Evolutionary conservation across 2,888 invertebrate genomes (phyloP).

Genomic region (Scaeva pyrastri): DNA sequence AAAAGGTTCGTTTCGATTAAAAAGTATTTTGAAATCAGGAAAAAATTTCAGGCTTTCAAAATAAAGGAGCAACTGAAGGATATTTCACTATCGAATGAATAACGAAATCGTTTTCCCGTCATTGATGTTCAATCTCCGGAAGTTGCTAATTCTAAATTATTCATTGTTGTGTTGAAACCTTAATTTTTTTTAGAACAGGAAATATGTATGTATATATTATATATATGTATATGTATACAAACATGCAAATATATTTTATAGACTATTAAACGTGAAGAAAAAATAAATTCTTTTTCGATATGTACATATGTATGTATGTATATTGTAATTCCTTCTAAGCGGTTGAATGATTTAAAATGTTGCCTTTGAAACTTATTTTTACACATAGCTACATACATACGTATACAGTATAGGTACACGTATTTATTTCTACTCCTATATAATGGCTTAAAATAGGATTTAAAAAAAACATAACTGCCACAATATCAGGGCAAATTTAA

Average conservation of each 20-base stretch:
- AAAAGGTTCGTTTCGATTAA: not conserved
- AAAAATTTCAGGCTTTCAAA: not conserved
- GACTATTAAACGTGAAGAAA: not conserved
- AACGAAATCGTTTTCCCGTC: not conserved
- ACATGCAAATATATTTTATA: not conserved
- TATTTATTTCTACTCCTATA: not conserved
- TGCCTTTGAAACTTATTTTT: not conserved
- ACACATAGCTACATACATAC: not conserved
- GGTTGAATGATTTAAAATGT: slow-evolving; percentile 7
- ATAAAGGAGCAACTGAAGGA: not conserved
- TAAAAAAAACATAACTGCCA: not conserved
- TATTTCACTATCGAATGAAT: not conserved
- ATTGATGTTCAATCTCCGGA: slow-evolving; percentile 19
- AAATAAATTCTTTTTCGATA: slow-evolving; percentile 11
- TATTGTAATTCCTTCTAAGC: slow-evolving; percentile 1
- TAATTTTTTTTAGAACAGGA: not conserved
- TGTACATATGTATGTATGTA: too few species aligned
- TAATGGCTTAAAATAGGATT: not conserved
- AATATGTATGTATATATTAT: too few species aligned
- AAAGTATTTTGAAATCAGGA: not conserved
- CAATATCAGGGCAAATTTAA: too few species aligned
- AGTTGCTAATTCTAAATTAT: slow-evolving; percentile 17
- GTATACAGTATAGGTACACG: too few species aligned
- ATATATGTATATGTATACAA: too few species aligned
- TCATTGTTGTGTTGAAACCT: not conserved